Base-by-base conservation (phyloP, 1,140 invertebrate genomes). In the Pteromalus puparum region DNA sequence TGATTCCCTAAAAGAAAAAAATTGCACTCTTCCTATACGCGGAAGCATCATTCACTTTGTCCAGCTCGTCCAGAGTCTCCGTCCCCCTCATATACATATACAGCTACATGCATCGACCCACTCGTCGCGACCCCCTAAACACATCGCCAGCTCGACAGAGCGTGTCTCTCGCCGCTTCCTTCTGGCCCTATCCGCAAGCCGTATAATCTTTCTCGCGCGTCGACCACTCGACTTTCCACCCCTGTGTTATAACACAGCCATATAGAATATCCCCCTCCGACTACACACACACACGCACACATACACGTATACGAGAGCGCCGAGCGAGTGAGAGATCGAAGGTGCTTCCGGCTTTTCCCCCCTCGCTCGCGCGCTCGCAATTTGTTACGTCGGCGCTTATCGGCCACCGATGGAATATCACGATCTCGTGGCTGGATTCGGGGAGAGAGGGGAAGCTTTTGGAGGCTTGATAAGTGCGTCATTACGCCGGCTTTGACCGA, bases 321-420 rank as follows among this genome's bases (percentile, higher is more conserved):
- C 26, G 28, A 21, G 70, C 28, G 68, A 34, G 26, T 28, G 68
- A 72, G 30, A 72, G 38, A 74, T 74, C 73, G 73, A 74, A 74
- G 34, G 73, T 7, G 34, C 38, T 34, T 28, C 26, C 76, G 53
- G 76, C 13, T 18, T 65, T 24, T 70, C 3, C 78, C 3, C 78
- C 24, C 53, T 18, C 26, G 61, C 74, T 53, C 48, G 34, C 21
- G 65, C n/a, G n/a, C n/a, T n/a, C n/a, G n/a, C 67, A 80, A 80
- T 80, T 80, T 80, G 78, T 80, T 68, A 80, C 76, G 74, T 76
- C 15, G 53, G 65, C 78, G 78, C 78, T 70, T 61, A 78, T 70
- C 76, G 42, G n/a, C 7, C 70, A 2, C 73, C 38, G 3, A 42
- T 53, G n/a, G 61, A 38, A 42, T 80, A 80, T 80, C 78, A 70